Conservation (phyloP, 2,797 vertebrate species). For the Danio choprae region DNA sequence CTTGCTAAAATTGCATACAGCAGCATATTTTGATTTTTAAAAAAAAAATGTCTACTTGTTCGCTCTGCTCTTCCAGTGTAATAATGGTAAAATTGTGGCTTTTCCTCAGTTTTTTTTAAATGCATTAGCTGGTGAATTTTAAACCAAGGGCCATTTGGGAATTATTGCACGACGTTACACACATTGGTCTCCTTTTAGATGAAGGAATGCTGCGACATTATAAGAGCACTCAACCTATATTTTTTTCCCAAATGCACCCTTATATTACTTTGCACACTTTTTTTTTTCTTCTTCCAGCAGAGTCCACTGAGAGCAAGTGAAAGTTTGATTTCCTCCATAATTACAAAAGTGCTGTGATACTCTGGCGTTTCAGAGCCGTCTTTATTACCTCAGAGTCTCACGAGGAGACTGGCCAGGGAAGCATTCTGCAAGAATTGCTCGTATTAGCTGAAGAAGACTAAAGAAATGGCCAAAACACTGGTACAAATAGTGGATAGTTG, state of each 20-base stretch:
- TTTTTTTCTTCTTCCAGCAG: neutral
- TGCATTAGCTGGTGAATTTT: constrained; percentile 18
- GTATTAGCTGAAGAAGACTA: constrained; percentile 5
- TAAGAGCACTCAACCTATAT: constrained; percentile 28
- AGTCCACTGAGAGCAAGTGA: constrained; percentile 24
- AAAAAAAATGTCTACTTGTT: neutral
- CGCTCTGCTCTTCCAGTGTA: neutral
- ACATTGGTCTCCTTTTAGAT: constrained; percentile 17
- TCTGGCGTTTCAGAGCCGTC: constrained; percentile 35
- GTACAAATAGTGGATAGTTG: neutral
- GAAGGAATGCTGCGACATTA: constrained; percentile 1
- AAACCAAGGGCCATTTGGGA: constrained; percentile 18
- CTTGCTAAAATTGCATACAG: neutral
- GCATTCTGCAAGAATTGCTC: constrained; percentile 11
- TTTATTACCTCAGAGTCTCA: constrained; percentile 47
- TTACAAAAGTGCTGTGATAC: constrained; percentile 47
- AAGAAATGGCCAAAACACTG: constrained; percentile 12
- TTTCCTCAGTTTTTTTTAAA: constrained; percentile 1
- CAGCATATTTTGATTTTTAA: neutral
- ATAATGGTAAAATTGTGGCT: constrained; percentile 6
- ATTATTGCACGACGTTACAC: constrained; percentile 21
- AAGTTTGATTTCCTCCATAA: constrained; percentile 51
- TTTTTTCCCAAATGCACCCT: constrained; percentile 21
- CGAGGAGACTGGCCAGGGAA: constrained; percentile 25
- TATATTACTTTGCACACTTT: constrained; percentile 17